Evolutionary conservation across 2,113 vertebrate species (phyloP).

Genomic region (Rhabdornis inornatus): DNA sequence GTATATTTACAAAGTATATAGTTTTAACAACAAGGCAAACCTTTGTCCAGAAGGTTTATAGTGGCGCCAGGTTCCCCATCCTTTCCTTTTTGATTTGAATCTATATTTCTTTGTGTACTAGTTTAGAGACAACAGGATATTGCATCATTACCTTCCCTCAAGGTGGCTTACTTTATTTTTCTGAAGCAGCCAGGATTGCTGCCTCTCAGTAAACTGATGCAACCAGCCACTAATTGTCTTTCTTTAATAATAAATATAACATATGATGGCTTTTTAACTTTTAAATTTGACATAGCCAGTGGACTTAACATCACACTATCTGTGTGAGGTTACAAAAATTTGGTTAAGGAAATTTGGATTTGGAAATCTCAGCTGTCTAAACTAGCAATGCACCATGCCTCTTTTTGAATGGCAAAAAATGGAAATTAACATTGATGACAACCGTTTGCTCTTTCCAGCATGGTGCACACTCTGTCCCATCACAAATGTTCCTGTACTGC

Average conservation of each 20-base stretch:
- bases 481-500: neutral
- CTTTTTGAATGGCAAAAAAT: neutral
- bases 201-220: neutral
- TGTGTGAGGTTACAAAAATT: neutral
- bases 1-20: neutral
- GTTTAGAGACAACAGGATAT: conserved; percentile 37
- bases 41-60: neutral
- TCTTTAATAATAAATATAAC: neutral
- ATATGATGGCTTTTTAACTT: neutral
- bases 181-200: neutral
- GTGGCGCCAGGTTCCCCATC: neutral
- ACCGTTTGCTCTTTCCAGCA: neutral
- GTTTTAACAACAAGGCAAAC: neutral
- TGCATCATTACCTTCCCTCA: conserved; percentile 12
- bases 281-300: neutral
- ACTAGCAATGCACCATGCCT: neutral
- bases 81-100: conserved; percentile 6
- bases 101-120: neutral
- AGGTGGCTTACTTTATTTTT: neutral
- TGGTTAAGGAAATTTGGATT: neutral
- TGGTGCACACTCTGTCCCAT: neutral
- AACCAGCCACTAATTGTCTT: neutral
- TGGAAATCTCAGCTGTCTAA: neutral
- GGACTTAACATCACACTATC: neutral
- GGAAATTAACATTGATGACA: neutral